Base-by-base conservation (phyloP, 1,140 invertebrate genomes). In the Hyposmocoma kahamanoa region DNA sequence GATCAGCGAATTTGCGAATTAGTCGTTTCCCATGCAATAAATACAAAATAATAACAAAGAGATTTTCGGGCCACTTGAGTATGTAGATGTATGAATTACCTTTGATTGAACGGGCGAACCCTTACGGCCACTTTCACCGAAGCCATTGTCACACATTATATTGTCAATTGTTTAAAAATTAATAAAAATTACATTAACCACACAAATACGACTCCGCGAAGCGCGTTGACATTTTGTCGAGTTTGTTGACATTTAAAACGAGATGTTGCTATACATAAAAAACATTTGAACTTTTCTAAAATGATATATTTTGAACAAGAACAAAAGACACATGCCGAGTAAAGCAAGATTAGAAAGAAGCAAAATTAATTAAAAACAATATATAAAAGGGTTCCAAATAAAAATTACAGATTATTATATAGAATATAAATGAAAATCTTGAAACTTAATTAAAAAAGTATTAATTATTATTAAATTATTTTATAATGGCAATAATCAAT, bases 91-190 rank as follows among this genome's bases (percentile, higher is more conserved):
- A n/a, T 17, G 8, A 17, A 17, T 78, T 79, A 94, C 93, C 92
- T 92, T 88, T 93, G 91, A 87, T 93, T 94, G 87, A 94, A 93
- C 77, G 93, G 93, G 67, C 93, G 90, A 70, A 94, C 92, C 76
- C 93, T 89, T 56, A 94, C 92, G 62, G 93, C 93, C 67, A 94
- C 93, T 89, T 93, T 93, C 69, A 94, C 91, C 57, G 92, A 93
- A 72, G 92, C 92, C 92, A 94, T 94, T 80, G 64, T 85, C 67
- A 79, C 74, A 79, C 82, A 85, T 85, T 85, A 85, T 83, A 83
- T 74, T 72, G 59, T 74, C 54, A 72, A 63, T 73, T 69, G 56
- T 59, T 57, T 49, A 54, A 67, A 56, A 63, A 50, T 69, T 62
- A 63, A 58, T 60, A 65, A 69, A 74, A 68, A 68, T 66, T 71